Evolutionary conservation across 1,140 invertebrate species (phyloP).

Genomic region (Leptestheria dahalacensis): DNA sequence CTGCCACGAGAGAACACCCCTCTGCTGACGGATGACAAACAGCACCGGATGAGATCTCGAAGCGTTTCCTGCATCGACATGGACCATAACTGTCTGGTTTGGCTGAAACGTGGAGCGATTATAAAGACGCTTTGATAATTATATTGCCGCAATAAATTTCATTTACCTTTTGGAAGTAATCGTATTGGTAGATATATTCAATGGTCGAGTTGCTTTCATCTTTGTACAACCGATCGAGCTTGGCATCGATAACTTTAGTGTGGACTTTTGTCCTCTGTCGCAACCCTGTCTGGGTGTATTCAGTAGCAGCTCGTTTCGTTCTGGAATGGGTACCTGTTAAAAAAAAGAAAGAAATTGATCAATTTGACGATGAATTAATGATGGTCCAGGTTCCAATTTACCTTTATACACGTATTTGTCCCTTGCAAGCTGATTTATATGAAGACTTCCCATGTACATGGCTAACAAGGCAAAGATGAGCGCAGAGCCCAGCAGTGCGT

Average conservation of each 20-base stretch:
- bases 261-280: slow-evolving; percentile 6
- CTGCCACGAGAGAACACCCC: slow-evolving; percentile 49
- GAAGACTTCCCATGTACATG: background rate
- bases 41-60: slow-evolving; percentile 40
- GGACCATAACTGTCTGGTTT: slow-evolving; percentile 37
- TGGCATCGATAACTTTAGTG: slow-evolving; percentile 11
- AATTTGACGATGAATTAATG: background rate
- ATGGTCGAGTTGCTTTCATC: slow-evolving; percentile 9
- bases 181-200: slow-evolving; percentile 15
- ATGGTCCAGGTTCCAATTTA: background rate
- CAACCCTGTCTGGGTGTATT: background rate
- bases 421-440: background rate
- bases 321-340: background rate
- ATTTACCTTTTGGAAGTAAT: slow-evolving; percentile 8
- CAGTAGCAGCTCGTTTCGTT: background rate
- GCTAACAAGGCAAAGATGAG: background rate
- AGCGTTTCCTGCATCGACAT: slow-evolving; percentile 30
- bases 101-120: background rate
- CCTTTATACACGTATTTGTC: slow-evolving; percentile 3
- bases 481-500: background rate
- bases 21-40: slow-evolving; percentile 47
- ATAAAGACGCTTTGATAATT: slow-evolving; percentile 4
- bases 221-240: slow-evolving; percentile 3
- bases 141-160: background rate
- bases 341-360: background rate